phyloP scores from a whole-genome alignment of 2,113 vertebrate species.

The Barnardius zonarius region DNA sequence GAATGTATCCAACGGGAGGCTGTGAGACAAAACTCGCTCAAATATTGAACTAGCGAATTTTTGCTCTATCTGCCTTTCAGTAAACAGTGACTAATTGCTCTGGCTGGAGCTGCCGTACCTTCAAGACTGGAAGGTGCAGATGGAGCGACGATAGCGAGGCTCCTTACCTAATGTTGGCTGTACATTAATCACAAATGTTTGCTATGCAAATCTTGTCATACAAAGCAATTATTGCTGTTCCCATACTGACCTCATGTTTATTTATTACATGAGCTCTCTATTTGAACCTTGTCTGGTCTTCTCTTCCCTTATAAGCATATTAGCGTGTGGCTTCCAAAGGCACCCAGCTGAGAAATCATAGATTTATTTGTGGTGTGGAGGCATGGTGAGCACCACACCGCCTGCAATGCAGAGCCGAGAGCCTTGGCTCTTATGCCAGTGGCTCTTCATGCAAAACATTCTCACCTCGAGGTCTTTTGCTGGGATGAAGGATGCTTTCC shows the following conservation, averaged over 20 bases:
- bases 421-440: neutral
- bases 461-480: constrained; percentile 49
- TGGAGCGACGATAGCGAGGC: constrained; percentile 10
- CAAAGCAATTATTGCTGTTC: constrained; percentile 66
- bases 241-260: constrained; percentile 70
- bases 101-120: constrained; percentile 20
- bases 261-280: constrained; percentile 68
- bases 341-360: constrained; percentile 37
- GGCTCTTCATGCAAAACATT: constrained; percentile 53
- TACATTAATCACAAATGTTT: constrained; percentile 70
- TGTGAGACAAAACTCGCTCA: constrained; percentile 42
- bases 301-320: neutral
- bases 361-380: constrained; percentile 1
- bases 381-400: neutral
- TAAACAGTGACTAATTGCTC: constrained; percentile 64
- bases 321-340: constrained; percentile 37
- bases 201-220: constrained; percentile 72
- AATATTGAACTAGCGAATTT: constrained; percentile 56
- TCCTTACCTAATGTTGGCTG: constrained; percentile 15
- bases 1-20: neutral
- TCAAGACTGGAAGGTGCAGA: constrained; percentile 50
- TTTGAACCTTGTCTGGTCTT: constrained; percentile 54
- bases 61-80: constrained; percentile 35
- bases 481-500: constrained; percentile 38
- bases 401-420: constrained; percentile 26